Evolutionary conservation across 2,113 vertebrate species (phyloP).

Genomic region (Pyxicephalus adspersus): DNA sequence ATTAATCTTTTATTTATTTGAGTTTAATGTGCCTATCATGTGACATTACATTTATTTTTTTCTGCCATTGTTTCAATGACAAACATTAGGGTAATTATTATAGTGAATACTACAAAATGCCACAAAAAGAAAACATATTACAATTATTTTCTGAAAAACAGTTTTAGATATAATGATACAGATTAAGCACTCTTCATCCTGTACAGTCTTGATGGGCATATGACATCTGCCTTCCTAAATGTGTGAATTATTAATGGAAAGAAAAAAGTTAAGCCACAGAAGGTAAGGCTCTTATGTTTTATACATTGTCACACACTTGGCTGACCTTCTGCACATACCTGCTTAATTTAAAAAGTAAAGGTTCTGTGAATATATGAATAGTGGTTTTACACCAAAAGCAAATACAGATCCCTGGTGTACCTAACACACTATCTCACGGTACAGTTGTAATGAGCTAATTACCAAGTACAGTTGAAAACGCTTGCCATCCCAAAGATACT

Average conservation of each 20-base stretch:
- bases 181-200: too few species aligned
- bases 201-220: neutral
- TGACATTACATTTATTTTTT: too few species aligned
- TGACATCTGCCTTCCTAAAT: neutral
- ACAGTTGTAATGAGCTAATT: conserved; percentile 15
- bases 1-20: too few species aligned
- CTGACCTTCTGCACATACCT: conserved; percentile 14
- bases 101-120: neutral
- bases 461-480: neutral
- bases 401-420: neutral
- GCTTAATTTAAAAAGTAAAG: conserved; percentile 13
- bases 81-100: neutral
- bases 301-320: neutral
- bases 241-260: conserved; percentile 7
- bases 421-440: neutral
- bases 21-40: too few species aligned
- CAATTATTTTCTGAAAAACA: neutral
- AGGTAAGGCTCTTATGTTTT: neutral
- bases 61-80: too few species aligned
- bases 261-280: neutral
- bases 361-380: conserved; percentile 7
- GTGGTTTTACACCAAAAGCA: neutral
- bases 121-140: neutral
- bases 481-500: neutral
- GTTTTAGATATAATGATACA: neutral